Evolutionary conservation across 2,888 invertebrate species (phyloP), one percentile per base, ranked within the genome.

Genomic region (Drosophila basisetae): DNA sequence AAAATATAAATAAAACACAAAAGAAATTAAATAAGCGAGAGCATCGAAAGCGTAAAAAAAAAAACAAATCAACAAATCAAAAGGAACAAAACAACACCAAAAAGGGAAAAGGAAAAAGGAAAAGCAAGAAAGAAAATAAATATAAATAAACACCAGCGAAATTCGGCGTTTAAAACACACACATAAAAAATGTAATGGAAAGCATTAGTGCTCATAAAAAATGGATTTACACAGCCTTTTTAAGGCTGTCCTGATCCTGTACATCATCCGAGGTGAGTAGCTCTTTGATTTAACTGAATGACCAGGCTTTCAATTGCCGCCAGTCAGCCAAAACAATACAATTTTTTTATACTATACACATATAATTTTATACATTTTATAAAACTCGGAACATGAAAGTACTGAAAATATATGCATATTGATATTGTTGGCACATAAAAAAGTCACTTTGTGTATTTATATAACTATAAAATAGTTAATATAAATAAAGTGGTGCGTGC

Each of bases 141-240:
- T 69, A 58, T 39, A 49, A 39, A 55, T 47, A 73, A 76, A 75
- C 68, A 60, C 73, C 68, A 67, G 67, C 83, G 80, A 68, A 89
- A 78, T 82, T 85, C 72, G 84, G 75, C 84, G 73, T 82, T 81
- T 86, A 82, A 81, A 89, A 79, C 63, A 73, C 64, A 77, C 75
- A 78, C 81, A 86, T 91, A 91, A 91, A 93, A 92, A 91, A 93
- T 93, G 93, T 93, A 93, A 93, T 93, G 93, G 93, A 92, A 93
- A 93, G 89, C 90, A 92, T 91, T 92, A 91, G 90, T 89, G 89
- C 87, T 87, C 90, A 91, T 91, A 93, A 93, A 93, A 93, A 93
- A 93, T 93, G 93, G 93, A 93, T 93, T 93, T 93, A 90, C 91
- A 91, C 88, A 91, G 93, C 93, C 93, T 93, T 93, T 92, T 93